phyloP scores from a whole-genome alignment of 2,113 vertebrate species.

The Mionectes macconnelli region DNA sequence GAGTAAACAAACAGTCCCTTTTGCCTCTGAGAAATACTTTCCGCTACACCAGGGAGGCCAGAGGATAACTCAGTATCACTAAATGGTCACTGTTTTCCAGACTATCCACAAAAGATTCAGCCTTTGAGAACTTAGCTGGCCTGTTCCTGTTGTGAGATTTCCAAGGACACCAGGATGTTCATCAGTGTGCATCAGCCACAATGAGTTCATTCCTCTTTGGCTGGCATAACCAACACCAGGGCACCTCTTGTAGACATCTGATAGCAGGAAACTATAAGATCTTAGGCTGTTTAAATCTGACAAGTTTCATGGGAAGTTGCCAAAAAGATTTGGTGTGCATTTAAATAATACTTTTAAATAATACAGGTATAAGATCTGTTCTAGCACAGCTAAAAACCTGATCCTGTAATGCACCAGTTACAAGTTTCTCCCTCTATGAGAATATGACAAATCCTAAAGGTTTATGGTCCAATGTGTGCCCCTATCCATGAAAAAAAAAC shows the following conservation, averaged over 20 bases:
- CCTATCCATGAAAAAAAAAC: neutral
- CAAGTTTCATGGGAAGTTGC: neutral
- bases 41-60: neutral
- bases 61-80: neutral
- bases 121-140: neutral
- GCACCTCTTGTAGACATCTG: neutral
- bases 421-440: neutral
- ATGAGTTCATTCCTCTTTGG: neutral
- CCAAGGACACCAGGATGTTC: neutral
- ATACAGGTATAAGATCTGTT: neutral
- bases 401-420: neutral
- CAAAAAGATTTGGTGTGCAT: neutral
- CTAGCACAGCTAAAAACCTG: neutral
- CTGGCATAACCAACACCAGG: neutral
- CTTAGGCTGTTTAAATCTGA: neutral
- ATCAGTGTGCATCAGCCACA: neutral
- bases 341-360: neutral
- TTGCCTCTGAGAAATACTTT: conserved; percentile 30
- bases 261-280: neutral
- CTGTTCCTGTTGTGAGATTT: neutral
- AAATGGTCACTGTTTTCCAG: conserved; percentile 23
- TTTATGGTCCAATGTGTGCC: neutral
- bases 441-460: neutral
- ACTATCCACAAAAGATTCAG: neutral
- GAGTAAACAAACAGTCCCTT: conserved; percentile 34